Conservation (phyloP, 2,797 vertebrate genomes). For the Fringilla coelebs region DNA sequence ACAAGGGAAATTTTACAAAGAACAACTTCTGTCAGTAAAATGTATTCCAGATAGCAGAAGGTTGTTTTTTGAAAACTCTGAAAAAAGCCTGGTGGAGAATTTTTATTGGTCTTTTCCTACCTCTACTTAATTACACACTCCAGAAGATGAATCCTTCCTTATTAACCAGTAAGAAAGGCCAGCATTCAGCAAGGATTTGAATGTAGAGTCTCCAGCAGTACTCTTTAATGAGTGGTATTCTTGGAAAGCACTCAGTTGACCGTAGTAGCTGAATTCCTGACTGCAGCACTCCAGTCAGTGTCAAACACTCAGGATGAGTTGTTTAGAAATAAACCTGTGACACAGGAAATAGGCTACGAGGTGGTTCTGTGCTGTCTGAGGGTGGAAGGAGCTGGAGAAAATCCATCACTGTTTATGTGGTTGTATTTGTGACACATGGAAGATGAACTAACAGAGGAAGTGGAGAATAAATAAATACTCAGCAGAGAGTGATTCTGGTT, state of each 20-base stretch:
- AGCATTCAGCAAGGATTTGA: not conserved
- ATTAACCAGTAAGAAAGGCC: not conserved
- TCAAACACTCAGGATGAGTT: not conserved
- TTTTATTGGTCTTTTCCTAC: not conserved
- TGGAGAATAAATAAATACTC: conserved; percentile 33
- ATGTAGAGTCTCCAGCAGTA: not conserved
- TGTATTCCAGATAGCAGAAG: not conserved
- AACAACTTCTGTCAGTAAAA: not conserved
- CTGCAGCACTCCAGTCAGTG: not conserved
- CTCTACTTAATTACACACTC: not conserved
- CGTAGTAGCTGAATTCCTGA: not conserved
- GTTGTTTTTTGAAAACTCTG: not conserved
- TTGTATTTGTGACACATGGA: conserved; percentile 9
- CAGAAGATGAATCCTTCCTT: not conserved
- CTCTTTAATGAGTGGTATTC: not conserved
- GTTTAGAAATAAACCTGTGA: not conserved
- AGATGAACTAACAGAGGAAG: not conserved
- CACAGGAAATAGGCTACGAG: not conserved
- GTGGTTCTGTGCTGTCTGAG: not conserved
- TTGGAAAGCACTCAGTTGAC: not conserved
- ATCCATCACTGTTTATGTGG: not conserved
- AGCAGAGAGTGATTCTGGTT: not conserved
- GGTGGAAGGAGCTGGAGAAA: conserved; percentile 13
- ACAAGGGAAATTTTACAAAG: not conserved
- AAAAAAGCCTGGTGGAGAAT: not conserved